Evolutionary conservation across 1,140 invertebrate species (phyloP), one percentile per base, ranked within the genome.

Genomic region (Drosophila persimilis): DNA sequence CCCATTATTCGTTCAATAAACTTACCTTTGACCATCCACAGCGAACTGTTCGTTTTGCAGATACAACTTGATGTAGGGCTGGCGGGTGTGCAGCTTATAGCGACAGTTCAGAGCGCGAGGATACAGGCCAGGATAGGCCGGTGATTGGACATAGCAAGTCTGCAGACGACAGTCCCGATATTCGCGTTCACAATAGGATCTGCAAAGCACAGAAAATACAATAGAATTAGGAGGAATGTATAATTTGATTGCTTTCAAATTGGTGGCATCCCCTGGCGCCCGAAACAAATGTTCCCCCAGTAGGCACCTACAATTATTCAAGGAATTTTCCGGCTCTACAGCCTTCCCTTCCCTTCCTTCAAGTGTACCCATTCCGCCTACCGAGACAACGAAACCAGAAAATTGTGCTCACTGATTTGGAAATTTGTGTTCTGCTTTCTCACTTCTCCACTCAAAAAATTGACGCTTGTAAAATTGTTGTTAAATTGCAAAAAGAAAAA

Each of bases 31-130:
- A 0, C 97, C 97, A 80, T 98, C 97, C 59, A 98, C 97, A 79
- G 98, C 97, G 92, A 98, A 98, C 90, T 97, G 96, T 90, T 97
- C 96, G 84, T 97, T 97, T 90, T 97, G 96, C 73, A 97, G 97
- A 92, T 97, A 97, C 39, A 98, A 93, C 91, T 97, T 97, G 75
- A 97, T 97, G 92, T 96, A 97, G 2, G 96, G 96, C 77, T 96
- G 93, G 35, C 96, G 92, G 0, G 96, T 97, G 91, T 97, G 97
- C 31, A 98, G 93, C 79, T 96, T 95, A 86, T 97, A 97, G 81
- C 96, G 95, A 93, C 97, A 98, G 84, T 97, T 96, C 17, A 98
- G 93, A 78, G 97, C 96, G 22, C 97, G 93, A 0, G 97, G 97
- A 92, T 98, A 98, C 2, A 98, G 95, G 8, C 97, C 97, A 4